Evolutionary conservation across 2,113 vertebrate species (phyloP).

Genomic region (Scatophagus argus): DNA sequence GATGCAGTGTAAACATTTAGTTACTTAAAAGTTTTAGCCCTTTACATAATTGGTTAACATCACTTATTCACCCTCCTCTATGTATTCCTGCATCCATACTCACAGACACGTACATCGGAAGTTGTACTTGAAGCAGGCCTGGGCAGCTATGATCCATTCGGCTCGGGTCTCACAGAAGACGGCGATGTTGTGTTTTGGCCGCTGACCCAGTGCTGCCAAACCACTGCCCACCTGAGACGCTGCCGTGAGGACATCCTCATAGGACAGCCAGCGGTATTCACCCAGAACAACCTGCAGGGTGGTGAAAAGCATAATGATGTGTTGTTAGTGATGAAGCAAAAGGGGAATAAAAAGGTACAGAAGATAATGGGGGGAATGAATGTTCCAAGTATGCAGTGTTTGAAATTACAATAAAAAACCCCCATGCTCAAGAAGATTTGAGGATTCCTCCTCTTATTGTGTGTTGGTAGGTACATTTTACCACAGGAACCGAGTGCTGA

Average conservation of each 20-base stretch:
- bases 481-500: neutral
- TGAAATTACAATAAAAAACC: neutral
- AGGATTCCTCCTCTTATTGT: neutral
- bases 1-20: neutral
- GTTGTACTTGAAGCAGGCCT: slow-evolving; percentile 95
- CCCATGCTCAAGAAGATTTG: neutral
- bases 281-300: slow-evolving; percentile 91
- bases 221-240: slow-evolving; percentile 90
- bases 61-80: too few relatives aligned
- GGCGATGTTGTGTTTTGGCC: slow-evolving; percentile 91
- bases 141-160: slow-evolving; percentile 93
- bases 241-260: slow-evolving; percentile 85
- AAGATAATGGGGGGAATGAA: neutral
- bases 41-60: neutral
- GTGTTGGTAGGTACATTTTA: neutral
- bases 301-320: neutral
- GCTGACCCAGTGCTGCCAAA: slow-evolving; percentile 89
- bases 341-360: neutral
- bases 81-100: neutral
- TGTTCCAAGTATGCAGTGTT: neutral
- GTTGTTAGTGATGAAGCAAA: neutral
- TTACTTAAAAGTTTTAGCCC: neutral
- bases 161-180: slow-evolving; percentile 97
- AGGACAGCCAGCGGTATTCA: slow-evolving; percentile 92
- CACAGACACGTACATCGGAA: slow-evolving; percentile 86